phyloP scores from a whole-genome alignment of 2,797 vertebrate genomes.

The Gallirallus australis region DNA sequence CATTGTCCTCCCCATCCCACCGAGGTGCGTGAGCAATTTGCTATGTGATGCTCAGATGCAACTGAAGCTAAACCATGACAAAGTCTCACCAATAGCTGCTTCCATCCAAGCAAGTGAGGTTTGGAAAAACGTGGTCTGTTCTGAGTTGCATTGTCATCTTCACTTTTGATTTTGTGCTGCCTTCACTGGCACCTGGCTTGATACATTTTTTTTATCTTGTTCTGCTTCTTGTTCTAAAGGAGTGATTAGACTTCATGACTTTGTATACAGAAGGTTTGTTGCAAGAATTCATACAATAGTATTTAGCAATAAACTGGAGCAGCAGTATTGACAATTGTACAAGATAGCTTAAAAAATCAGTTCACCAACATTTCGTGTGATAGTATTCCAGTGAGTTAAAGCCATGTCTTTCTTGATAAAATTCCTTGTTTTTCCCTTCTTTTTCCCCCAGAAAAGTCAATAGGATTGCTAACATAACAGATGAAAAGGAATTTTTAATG shows the following conservation, averaged over 20 bases:
- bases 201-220: neutral
- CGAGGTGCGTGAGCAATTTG: too few relatives aligned
- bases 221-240: neutral
- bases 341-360: neutral
- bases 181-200: neutral
- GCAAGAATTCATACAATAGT: neutral
- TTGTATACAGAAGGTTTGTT: neutral
- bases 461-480: neutral
- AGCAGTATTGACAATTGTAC: neutral
- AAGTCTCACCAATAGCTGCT: neutral
- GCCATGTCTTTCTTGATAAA: neutral
- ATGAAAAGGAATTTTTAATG: neutral
- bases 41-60: too few relatives aligned
- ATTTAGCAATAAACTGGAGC: neutral
- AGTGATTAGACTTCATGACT: neutral
- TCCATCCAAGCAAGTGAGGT: neutral
- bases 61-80: too few relatives aligned
- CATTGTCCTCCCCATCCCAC: too few relatives aligned
- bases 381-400: neutral
- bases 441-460: fast-evolving
- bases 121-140: neutral
- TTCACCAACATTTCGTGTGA: neutral
- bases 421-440: neutral
- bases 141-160: neutral
- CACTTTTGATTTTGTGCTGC: neutral